Percentiles rank a stretch among this genome's conserved stretches.
phyloP scores from a whole-genome alignment of 2,113 vertebrate species.

The Strix aluco region DNA sequence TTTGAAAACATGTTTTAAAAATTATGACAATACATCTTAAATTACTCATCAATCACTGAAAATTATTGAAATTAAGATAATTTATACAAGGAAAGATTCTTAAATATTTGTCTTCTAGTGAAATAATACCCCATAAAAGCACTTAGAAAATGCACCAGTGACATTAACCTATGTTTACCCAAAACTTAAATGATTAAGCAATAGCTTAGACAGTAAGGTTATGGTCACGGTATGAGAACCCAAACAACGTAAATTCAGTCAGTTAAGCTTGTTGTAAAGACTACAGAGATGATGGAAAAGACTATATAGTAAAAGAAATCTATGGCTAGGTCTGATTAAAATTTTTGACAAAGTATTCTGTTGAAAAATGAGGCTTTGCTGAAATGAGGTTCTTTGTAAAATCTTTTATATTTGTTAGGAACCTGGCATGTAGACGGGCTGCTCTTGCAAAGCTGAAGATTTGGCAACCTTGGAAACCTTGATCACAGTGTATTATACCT shows the following conservation, averaged over 20 bases:
- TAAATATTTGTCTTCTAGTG: background rate
- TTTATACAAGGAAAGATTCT: background rate
- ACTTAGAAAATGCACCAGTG: background rate
- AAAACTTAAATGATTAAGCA: background rate
- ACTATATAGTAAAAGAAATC: conserved; percentile 24
- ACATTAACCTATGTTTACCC: background rate
- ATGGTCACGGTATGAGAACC: background rate
- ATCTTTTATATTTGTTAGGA: conserved; percentile 8
- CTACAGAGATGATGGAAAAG: conserved; percentile 28
- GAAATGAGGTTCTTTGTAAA: background rate
- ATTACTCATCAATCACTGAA: background rate
- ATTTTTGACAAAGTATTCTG: conserved; percentile 36
- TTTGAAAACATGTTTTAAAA: background rate
- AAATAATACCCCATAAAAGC: background rate
- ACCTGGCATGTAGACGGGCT: background rate
- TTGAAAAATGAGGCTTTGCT: conserved; percentile 42
- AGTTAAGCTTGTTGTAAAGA: conserved; percentile 47
- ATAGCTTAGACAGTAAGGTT: background rate
- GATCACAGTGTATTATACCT: background rate
- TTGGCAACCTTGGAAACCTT: conserved; percentile 24
- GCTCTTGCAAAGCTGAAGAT: conserved; percentile 6
- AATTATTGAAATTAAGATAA: background rate
- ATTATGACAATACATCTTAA: background rate
- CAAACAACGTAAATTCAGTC: conserved; percentile 41
- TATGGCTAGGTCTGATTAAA: conserved; percentile 35